Base-by-base conservation (phyloP, 1,140 invertebrate genomes). In the Nasonia giraulti region DNA sequence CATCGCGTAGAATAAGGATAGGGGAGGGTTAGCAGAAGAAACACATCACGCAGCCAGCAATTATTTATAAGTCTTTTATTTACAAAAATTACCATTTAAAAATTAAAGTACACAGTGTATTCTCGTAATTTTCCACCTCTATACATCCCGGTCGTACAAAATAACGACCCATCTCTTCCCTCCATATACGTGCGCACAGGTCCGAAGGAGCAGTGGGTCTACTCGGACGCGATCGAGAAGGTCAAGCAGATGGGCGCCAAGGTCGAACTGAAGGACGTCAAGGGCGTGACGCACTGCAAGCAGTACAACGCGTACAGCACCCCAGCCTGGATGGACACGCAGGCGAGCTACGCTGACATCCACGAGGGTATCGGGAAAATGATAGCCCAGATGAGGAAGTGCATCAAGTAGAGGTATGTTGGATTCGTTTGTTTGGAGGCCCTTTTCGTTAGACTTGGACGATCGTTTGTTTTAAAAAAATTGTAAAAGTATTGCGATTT, bases 271-370 rank as follows among this genome's bases (percentile, higher is more conserved):
- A 91, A 92, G 86, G 88, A 88, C 86, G 92, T 92, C 0, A 91
- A 93, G 82, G 94, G 94, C 81, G 89, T 94, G 17, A 91, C 93
- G 33, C 88, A 93, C 44, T 95, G 95, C 89, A 88, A 89, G 3
- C 91, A 93, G 11, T 94, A 95, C 87, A 93, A 93, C 50, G 90
- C 95, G 44, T 93, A 94, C 12, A 95, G 94, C 17, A 95, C 95
- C 6, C 95, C 95, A 11, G 95, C 95, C 0, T 95, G 93, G 90
- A 94, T 95, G 94, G 95, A 94, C 85, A 90, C 94, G 40, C 90
- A 81, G 33, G 89, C 91, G 8, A 88, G 87, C 33, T 92, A 93
- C 47, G 92, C 93, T 80, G 93, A 95, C 81, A 89, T 95, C 71
- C 93, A 94, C 87, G 93, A 94, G 83, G 94, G 95, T 5, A 93